Evolutionary conservation across 2,888 invertebrate genomes (phyloP), one percentile per base, ranked within the genome.

Genomic region (Selenia dentaria): DNA sequence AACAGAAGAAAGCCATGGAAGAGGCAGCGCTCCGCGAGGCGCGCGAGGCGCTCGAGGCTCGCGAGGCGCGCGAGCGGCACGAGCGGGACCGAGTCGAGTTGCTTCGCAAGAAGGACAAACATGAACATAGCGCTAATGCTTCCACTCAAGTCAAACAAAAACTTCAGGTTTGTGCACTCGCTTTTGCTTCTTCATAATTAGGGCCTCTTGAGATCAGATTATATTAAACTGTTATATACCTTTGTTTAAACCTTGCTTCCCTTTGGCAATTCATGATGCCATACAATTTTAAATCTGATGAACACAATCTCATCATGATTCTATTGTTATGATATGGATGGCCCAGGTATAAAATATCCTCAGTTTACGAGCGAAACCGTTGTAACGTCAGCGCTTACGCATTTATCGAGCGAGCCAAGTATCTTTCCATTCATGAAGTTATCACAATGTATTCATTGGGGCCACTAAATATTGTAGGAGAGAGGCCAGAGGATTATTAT

Each of bases 121-220:
- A 96, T 76, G 97, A 98, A 81, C 97, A 97, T 90, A 98, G 98
- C 89, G 98, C 98, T 43, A 96, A 98, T 71, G 98, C 99, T 58
- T 98, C 98, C 58, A 95, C 96, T 12, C 98, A 98, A 88, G 99
- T 99, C 74, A 99, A 98, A 83, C 97, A 97, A 91, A 96, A 97
- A 74, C 92, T 98, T 66, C 97, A 97, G 93, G 97, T 95, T 13
- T 11, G 32, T 6, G 11, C 32, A n/a, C n/a, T n/a, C n/a, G n/a
- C n/a, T n/a, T n/a, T n/a, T n/a, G n/a, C n/a, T n/a, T n/a, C n/a
- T n/a, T n/a, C n/a, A n/a, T n/a, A n/a, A n/a, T n/a, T n/a, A n/a
- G n/a, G n/a, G n/a, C n/a, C n/a, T n/a, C n/a, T n/a, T n/a, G n/a
- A n/a, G n/a, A n/a, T n/a, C n/a, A n/a, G n/a, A n/a, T n/a, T n/a